phyloP scores from a whole-genome alignment of 2,113 vertebrate genomes.

The Malurus alboscapulatus region DNA sequence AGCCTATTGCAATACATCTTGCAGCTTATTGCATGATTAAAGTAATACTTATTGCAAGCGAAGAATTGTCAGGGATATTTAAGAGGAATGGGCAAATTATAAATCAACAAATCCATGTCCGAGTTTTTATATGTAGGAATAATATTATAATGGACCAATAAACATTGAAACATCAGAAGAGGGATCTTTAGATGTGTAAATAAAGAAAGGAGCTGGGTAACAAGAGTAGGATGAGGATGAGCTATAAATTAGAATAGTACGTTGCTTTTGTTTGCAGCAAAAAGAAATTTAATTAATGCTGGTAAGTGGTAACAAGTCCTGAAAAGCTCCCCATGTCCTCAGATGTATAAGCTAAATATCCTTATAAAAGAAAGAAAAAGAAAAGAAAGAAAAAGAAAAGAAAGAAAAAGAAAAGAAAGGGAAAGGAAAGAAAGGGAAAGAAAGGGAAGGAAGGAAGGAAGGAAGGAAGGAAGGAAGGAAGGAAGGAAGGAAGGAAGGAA shows the following conservation, averaged over 20 bases:
- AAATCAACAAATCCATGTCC: neutral
- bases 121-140: neutral
- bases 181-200: neutral
- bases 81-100: neutral
- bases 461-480: too few species aligned
- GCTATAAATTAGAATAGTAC: neutral
- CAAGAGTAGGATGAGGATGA: neutral
- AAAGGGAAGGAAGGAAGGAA: too few species aligned
- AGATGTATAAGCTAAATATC: neutral
- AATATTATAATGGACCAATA: neutral
- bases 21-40: neutral
- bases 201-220: neutral
- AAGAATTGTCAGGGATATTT: neutral
- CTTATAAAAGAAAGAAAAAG: neutral
- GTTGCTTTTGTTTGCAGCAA: neutral
- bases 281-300: neutral
- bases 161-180: neutral
- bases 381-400: too few species aligned
- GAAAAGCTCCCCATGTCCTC: neutral
- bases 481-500: fast-evolving
- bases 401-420: neutral
- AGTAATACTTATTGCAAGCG: neutral
- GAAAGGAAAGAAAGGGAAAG: too few species aligned
- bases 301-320: neutral
- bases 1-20: neutral